Base-by-base conservation (phyloP, 2,113 vertebrate species). In the Tamias sibiricus region DNA sequence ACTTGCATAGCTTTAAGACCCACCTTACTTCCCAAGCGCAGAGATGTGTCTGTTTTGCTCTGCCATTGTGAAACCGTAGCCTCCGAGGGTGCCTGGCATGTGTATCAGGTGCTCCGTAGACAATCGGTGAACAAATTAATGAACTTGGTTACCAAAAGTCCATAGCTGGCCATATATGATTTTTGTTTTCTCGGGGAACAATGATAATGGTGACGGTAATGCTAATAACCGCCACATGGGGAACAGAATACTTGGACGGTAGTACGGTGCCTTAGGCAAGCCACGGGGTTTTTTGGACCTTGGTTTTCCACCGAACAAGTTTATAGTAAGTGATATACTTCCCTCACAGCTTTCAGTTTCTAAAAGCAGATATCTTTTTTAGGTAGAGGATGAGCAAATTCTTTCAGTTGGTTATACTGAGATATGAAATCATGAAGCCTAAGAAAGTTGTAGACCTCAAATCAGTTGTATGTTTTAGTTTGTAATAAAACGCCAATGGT, bases 261-360 rank as follows among this genome's bases (percentile, higher is more conserved):
- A 66, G 26, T 24, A 0, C 10, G 0, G 54, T 0, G 0, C 24
- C 54, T 68, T 22, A 28, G 47, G 75, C n/a, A 30, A 47, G 47
- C 42, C 32, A 12, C 0, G 13, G 19, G 59, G 52, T 62, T 68
- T 66, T n/a, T 26, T 30, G 35, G 74, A 52, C 47, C 68, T 59
- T 0, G 0, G 42, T 54, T 54, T 54, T 77, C 77, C 49, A 44
- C 7, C 42, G 47, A 44, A 30, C 19, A 68, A 47, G 8, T 71
- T 76, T 69, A 20, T 42, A 82, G 37, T 79, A 87, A 76, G 54
- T 10, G 6, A 42, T 37, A 54, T 35, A 71, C 6, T 40, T 59
- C 42, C 64, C 52, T 90, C 57, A 3, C 12, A 24, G 28, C 64
- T 68, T 90, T 72, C 68, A 37, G 59, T 68, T 85, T 96, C 95